A percentile compares a stretch with the other conserved stretches of the same genome.
Evolutionary conservation across 2,797 vertebrate genomes (phyloP).

Genomic region (Cyclura pinguis): DNA sequence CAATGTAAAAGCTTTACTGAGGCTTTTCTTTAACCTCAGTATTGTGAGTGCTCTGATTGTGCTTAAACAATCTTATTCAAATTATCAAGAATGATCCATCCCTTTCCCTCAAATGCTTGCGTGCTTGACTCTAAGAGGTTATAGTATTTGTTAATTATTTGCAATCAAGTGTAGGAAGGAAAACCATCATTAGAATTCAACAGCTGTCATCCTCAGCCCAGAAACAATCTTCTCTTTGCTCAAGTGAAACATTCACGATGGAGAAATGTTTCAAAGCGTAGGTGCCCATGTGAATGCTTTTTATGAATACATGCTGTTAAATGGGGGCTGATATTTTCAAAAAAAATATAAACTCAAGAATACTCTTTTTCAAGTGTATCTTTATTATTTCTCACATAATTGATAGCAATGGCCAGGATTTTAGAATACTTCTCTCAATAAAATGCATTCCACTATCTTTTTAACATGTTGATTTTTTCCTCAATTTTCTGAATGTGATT

Average conservation of each 20-base stretch:
- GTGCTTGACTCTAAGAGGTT: slow-evolving; percentile 63
- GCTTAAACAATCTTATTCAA: slow-evolving; percentile 67
- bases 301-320: slow-evolving; percentile 44
- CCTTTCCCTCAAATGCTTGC: slow-evolving; percentile 58
- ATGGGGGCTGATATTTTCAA: not conserved
- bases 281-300: slow-evolving; percentile 48
- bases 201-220: slow-evolving; percentile 57
- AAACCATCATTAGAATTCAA: slow-evolving; percentile 70
- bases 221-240: slow-evolving; percentile 59
- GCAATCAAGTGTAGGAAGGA: slow-evolving; percentile 73
- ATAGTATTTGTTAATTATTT: slow-evolving; percentile 67
- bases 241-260: slow-evolving; percentile 57
- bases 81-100: slow-evolving; percentile 67
- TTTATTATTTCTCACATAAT: slow-evolving; percentile 10
- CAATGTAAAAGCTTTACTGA: slow-evolving; percentile 67
- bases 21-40: slow-evolving; percentile 52
- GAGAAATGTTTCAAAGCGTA: slow-evolving; percentile 55
- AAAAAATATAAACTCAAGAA: not conserved
- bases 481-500: not conserved
- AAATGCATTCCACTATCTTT: not conserved
- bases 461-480: not conserved
- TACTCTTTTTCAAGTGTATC: not conserved
- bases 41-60: slow-evolving; percentile 53
- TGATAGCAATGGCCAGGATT: not conserved
- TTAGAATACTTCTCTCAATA: not conserved